Conservation (phyloP, 2,888 invertebrate genomes). For the Tigriopus californicus region DNA sequence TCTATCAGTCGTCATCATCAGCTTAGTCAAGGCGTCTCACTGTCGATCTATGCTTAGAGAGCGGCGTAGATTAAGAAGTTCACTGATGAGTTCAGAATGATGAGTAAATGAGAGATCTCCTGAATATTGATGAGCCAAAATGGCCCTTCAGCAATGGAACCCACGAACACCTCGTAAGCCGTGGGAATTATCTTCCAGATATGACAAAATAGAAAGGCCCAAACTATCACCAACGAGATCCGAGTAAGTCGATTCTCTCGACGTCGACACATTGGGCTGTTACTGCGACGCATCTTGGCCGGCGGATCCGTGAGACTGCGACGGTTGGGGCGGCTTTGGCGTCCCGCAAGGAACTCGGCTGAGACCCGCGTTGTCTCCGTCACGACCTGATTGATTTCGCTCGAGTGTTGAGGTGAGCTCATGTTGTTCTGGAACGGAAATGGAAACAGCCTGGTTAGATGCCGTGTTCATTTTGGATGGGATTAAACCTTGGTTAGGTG, state of each 20-base stretch:
- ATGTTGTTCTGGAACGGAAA: no score
- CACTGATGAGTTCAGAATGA: not conserved
- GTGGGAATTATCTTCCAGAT: not conserved
- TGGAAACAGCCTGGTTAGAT: no score
- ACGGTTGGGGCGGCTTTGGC: no score
- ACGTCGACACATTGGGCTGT: not conserved
- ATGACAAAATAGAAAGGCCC: conserved; percentile 2
- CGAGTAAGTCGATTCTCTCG: not conserved
- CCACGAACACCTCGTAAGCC: not conserved
- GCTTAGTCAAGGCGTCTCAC: no score
- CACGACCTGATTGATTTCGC: no score
- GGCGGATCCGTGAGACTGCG: no score
- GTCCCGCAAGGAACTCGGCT: no score
- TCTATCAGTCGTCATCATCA: no score
- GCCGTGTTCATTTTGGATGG: no score
- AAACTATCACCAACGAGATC: not conserved
- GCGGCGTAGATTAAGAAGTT: not conserved
- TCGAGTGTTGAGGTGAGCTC: no score
- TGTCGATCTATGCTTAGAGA: not conserved
- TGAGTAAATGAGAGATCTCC: not conserved
- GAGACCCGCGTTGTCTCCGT: no score
- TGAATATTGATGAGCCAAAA: not conserved
- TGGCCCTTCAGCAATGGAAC: not conserved
- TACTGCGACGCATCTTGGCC: not conserved
- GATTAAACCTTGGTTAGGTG: no score